Evolutionary conservation across 1,140 invertebrate species (phyloP).

Genomic region (Meloidogyne hapla): DNA sequence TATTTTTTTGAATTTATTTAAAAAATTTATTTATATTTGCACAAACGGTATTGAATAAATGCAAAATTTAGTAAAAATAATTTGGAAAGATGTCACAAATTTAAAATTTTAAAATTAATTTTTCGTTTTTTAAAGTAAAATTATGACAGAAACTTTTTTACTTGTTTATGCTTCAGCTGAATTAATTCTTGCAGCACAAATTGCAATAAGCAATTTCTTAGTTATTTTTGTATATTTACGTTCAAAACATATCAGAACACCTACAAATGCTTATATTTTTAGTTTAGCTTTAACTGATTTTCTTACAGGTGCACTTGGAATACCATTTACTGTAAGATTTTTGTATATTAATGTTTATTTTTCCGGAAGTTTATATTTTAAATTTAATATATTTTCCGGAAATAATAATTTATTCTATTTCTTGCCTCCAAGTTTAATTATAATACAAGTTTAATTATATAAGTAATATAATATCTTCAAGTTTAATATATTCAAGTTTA

Average conservation of each 20-base stretch:
- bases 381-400: background rate
- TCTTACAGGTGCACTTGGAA: slow-evolving; percentile 48
- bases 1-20: background rate
- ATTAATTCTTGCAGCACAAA: slow-evolving; percentile 40
- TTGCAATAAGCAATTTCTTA: slow-evolving; percentile 40
- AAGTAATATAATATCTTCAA: no score
- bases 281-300: slow-evolving; percentile 47
- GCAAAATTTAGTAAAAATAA: background rate
- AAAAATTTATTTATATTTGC: background rate
- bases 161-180: slow-evolving; percentile 41
- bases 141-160: slow-evolving; percentile 31
- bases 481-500: no score
- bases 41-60: no score
- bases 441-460: no score
- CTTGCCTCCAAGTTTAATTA: no score
- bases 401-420: no score
- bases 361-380: no score
- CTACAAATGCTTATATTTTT: slow-evolving; percentile 55
- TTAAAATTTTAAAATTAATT: background rate
- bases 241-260: slow-evolving; percentile 44
- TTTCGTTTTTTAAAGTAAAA: background rate
- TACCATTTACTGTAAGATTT: slow-evolving; percentile 43
- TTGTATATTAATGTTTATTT: background rate
- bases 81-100: background rate
- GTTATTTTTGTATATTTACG: slow-evolving; percentile 46